Conservation (phyloP, 2,797 vertebrate genomes). For the Iguana delicatissima region DNA sequence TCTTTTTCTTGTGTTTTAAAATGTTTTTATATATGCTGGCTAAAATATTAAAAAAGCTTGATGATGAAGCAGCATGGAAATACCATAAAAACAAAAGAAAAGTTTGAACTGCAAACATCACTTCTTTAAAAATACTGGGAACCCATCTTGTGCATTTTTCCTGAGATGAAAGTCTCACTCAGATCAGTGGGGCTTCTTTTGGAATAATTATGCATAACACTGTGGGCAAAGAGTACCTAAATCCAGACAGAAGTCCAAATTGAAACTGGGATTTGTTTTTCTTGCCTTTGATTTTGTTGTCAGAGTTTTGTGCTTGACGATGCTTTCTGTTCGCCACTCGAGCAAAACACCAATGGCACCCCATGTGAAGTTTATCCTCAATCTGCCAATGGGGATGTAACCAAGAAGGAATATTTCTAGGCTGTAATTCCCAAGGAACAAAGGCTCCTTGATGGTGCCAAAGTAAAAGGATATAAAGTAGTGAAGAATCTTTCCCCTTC, state of each 20-base stretch:
- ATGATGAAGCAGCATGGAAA: background rate
- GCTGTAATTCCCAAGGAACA: background rate
- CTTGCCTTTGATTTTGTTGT: background rate
- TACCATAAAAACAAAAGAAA: background rate
- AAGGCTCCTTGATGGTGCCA: slow-evolving; percentile 10
- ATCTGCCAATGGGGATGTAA: background rate
- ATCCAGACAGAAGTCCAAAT: background rate
- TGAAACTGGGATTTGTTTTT: background rate
- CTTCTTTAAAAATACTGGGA: no score
- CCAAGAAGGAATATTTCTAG: slow-evolving; percentile 14
- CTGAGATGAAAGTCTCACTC: background rate
- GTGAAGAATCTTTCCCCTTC: background rate
- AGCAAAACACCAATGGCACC: background rate
- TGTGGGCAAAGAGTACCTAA: background rate
- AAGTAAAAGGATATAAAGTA: slow-evolving; percentile 14
- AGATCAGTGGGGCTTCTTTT: background rate
- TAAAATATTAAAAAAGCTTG: background rate
- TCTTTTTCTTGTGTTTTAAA: background rate
- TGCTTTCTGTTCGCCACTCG: background rate
- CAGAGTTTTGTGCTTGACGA: background rate
- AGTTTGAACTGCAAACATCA: background rate
- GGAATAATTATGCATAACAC: no score
- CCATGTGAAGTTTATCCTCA: background rate
- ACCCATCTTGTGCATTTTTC: background rate
- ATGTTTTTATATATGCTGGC: background rate